These are phyloP conservation scores for Diacarnus erythraeanus DNA, from an alignment of 37 sponge, comb jelly and placozoan species.

Conservation along the genomic window DNA sequence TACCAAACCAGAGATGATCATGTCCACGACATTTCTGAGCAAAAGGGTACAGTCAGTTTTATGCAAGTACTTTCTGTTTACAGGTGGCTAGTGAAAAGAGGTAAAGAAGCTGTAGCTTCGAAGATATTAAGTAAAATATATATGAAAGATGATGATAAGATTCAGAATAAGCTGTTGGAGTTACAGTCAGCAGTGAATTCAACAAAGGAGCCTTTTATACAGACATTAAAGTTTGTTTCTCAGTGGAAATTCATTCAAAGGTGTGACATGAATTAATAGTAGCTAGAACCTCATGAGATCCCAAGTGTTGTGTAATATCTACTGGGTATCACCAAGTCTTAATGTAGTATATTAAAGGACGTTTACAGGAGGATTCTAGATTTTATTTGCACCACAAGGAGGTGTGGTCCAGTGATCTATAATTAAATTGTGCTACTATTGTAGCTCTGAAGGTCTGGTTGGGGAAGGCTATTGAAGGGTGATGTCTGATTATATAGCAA, in stretches of 20 bases:
- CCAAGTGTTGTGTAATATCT: no score
- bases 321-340: no score
- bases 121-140: background rate
- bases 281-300: no score
- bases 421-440: background rate
- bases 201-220: background rate
- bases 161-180: background rate
- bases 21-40: no score
- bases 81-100: slow-evolving; percentile 5
- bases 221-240: background rate
- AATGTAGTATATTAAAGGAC: no score
- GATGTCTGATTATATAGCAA: no score
- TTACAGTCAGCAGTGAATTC: background rate
- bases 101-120: background rate
- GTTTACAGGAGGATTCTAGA: no score
- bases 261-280: no score
- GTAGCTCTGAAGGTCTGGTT: background rate
- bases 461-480: no score
- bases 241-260: background rate
- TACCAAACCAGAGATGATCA: background rate
- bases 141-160: background rate
- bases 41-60: background rate
- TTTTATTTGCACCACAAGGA: no score
- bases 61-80: background rate
- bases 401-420: no score